These are phyloP conservation scores for Megatriorchis doriae DNA, from an alignment of 2,113 vertebrate species.

Conservation along the genomic window DNA sequence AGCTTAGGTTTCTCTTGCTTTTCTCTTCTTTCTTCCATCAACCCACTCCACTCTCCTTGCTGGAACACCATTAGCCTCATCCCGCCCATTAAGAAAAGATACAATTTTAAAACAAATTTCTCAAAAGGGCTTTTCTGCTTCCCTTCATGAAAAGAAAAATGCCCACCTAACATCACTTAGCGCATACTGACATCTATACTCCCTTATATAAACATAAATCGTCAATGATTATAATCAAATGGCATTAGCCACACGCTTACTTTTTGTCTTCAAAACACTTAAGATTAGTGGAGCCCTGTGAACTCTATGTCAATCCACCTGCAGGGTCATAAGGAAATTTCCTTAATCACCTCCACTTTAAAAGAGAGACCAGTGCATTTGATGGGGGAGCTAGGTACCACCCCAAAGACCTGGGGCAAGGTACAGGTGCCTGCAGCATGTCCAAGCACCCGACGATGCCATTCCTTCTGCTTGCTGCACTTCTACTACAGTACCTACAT, in stretches of 20 bases:
- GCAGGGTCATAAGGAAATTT: not conserved
- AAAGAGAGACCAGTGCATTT: not conserved
- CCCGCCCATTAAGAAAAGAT: not conserved
- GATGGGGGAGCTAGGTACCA: not conserved
- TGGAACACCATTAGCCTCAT: not conserved
- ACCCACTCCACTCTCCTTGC: not conserved
- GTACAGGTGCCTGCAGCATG: rapidly evolving
- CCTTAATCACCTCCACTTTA: not conserved
- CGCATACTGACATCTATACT: not conserved
- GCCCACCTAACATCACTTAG: not conserved
- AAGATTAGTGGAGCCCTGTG: not conserved
- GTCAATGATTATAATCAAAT: not conserved
- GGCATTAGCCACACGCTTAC: not conserved
- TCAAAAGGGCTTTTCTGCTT: not conserved
- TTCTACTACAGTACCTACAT: not conserved
- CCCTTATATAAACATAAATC: not conserved
- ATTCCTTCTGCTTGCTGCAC: not conserved
- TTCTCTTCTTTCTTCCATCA: not conserved
- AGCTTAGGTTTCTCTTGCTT: not conserved
- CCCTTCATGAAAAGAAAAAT: not conserved
- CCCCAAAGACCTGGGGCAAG: not conserved
- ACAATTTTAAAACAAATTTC: not conserved
- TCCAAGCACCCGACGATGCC: rapidly evolving
- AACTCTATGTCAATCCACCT: not conserved
- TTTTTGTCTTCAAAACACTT: not conserved